Percentiles rank a stretch among this genome's conserved stretches.
phyloP scores from a whole-genome alignment of 2,888 invertebrate species.

The Thymelicus lineola region DNA sequence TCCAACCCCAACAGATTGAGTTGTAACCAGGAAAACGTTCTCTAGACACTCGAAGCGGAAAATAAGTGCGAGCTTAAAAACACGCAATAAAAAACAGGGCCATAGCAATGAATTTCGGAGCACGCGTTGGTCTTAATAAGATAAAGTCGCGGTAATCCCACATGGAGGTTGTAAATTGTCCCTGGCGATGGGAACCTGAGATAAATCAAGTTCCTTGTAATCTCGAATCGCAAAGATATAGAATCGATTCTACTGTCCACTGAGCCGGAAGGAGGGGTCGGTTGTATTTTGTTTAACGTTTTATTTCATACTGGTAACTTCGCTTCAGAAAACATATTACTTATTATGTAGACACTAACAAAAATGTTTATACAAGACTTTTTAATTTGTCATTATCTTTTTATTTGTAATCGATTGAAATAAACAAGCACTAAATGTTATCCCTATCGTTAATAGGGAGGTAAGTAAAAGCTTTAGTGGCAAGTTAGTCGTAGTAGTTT shows the following conservation, averaged over 20 bases:
- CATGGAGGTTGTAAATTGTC: constrained; percentile 46
- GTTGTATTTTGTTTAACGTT: constrained; percentile 44
- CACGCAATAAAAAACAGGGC: constrained; percentile 35
- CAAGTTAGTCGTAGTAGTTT: too few relatives aligned
- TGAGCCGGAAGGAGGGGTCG: constrained; percentile 42
- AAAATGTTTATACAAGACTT: too few relatives aligned
- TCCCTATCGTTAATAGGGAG: too few relatives aligned
- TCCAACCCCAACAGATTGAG: constrained; percentile 6
- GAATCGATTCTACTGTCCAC: constrained; percentile 42
- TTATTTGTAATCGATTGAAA: too few relatives aligned
- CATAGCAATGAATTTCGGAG: constrained; percentile 32
- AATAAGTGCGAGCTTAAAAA: constrained; percentile 31
- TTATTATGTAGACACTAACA: too few relatives aligned
- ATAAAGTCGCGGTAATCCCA: constrained; percentile 44
- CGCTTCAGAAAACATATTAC: too few relatives aligned
- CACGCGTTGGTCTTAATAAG: constrained; percentile 40
- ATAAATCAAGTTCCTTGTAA: constrained; percentile 45
- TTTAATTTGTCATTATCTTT: too few relatives aligned
- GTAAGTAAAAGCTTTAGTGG: too few relatives aligned
- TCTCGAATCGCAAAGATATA: constrained; percentile 41
- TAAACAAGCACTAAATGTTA: too few relatives aligned
- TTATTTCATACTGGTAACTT: constrained; percentile 12
- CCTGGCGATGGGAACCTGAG: constrained; percentile 39
- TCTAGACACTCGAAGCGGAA: constrained; percentile 23
- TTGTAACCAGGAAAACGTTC: constrained; percentile 3